Base-by-base conservation (phyloP, 2,797 vertebrate genomes). In the Tenualosa thibaudeaui region DNA sequence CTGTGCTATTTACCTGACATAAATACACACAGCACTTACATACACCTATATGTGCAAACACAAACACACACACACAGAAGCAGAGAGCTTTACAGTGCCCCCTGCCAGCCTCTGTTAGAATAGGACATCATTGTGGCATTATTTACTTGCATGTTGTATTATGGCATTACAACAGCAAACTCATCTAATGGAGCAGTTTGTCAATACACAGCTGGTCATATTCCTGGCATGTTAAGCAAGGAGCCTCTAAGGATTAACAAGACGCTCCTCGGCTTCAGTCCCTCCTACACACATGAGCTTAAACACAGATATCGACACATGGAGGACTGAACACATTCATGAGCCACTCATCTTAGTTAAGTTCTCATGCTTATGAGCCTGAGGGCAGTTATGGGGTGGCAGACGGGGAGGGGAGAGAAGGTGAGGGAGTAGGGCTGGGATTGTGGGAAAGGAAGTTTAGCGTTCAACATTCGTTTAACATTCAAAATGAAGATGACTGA, bases 241-340 rank as follows among this genome's bases (percentile, higher is more conserved):
- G 91, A 90, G 91, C 89, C 89, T 90, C 85, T 88, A 87, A 82
- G 90, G 92, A 94, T 94, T 93, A 94, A 86, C 89, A 87, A 89
- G 89, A 89, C 87, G 50, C 50, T 51, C 50, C 50, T 51, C 50
- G 86, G 91, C 89, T 91, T 81, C 87, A 93, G 89, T 89, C 88
- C n/a, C 91, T 86, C 90, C 88, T 88, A 85, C 81, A 83, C 87
- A 87, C 89, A 88, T 90, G 88, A 92, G 84, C 89, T 90, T 91
- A 93, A 94, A 95, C 90, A 91, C 90, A 89, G 88, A 90, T 90
- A 92, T 94, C 90, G 88, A 92, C 91, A 90, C 5, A 81, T 82
- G 82, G 87, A 91, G 84, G 86, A 92, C 82, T 89, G 87, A 89
- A n/a, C 86, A 58, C 54, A 65, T 68, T 83, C 68, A 81, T 85